Base-by-base conservation (phyloP, 2,797 vertebrate genomes). In the Botia kubotai region DNA sequence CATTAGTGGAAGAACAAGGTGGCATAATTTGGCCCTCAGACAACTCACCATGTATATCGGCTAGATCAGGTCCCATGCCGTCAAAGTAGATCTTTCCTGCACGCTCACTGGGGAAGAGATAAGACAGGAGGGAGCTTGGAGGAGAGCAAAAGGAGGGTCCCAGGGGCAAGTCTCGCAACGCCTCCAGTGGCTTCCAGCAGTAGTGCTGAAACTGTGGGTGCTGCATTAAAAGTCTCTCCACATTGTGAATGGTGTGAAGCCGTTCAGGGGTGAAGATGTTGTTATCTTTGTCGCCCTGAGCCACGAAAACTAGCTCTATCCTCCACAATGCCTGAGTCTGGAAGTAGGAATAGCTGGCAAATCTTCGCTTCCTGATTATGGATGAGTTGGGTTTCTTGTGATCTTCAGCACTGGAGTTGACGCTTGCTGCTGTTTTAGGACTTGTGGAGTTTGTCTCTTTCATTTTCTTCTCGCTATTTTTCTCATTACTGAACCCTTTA, bases 31-130 rank as follows among this genome's bases (percentile, higher is more conserved):
- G 6, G 10, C 65, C n/a, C 0, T 5, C n/a, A 2, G 33, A 76
- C 6, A 19, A 81, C 93, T 93, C 90, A 97, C 98, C 97, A 79
- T 94, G 94, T 80, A 99, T 96, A 90, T 99, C 97, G 1, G 98
- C 98, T 68, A 99, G 91, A 83, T 99, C 97, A 46, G 97, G 96
- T n/a, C 98, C 98, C 94, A 98, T 96, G 87, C 98, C 97, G 0
- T 99, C 98, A 0, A 97, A 99, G 89, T 98, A 99, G 83, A 99
- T 98, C 88, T 96, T 99, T 26, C 97, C 97, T 0, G 95, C 97
- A 78, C 94, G 93, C 88, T 98, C 97, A 0, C 97, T 98, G 86
- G 98, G 97, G 89, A 97, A 99, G 84, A 99, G 97, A 86, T 99
- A 99, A 7, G 97, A 97, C 89, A 99, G 93, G 72, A 99, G 94